These are phyloP conservation scores for Strongylocentrotus purpuratus DNA, from an alignment of 35 echinoderm and acorn worm species.

Conservation along the genomic window DNA sequence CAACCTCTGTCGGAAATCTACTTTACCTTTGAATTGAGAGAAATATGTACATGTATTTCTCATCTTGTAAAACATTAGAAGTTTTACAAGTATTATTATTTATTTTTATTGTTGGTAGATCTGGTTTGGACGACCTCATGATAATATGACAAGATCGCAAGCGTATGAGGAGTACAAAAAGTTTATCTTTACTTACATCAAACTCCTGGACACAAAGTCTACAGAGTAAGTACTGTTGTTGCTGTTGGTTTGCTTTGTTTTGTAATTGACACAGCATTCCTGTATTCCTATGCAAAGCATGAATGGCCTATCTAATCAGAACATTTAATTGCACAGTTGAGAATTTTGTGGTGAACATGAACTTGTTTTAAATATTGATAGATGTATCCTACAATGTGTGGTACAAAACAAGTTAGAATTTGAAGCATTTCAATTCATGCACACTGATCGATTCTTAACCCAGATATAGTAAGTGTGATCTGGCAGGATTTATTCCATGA, in stretches of 20 bases:
- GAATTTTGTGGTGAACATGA: too few species aligned
- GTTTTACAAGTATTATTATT: neutral
- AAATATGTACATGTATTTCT: neutral
- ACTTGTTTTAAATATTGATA: too few species aligned
- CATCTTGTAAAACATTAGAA: neutral
- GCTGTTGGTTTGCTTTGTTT: neutral
- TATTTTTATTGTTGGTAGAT: conserved; percentile 50
- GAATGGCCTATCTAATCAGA: too few species aligned
- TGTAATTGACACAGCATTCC: too few species aligned
- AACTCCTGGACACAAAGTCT: conserved; percentile 61
- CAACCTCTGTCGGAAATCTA: neutral
- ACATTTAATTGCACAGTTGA: too few species aligned
- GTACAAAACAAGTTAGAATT: too few species aligned
- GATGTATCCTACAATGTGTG: too few species aligned
- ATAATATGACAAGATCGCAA: conserved; percentile 30
- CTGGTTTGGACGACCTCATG: conserved; percentile 76
- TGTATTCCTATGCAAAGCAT: too few species aligned
- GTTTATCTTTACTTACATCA: conserved; percentile 73
- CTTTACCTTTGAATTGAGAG: neutral
- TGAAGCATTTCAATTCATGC: too few species aligned
- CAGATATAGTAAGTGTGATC: too few species aligned
- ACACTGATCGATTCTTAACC: too few species aligned
- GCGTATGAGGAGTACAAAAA: conserved; percentile 54
- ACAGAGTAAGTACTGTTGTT: conserved; percentile 61
- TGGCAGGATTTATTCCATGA: too few species aligned